phyloP scores from a whole-genome alignment of 2,797 vertebrate species.

The Euphonia xanthogaster region DNA sequence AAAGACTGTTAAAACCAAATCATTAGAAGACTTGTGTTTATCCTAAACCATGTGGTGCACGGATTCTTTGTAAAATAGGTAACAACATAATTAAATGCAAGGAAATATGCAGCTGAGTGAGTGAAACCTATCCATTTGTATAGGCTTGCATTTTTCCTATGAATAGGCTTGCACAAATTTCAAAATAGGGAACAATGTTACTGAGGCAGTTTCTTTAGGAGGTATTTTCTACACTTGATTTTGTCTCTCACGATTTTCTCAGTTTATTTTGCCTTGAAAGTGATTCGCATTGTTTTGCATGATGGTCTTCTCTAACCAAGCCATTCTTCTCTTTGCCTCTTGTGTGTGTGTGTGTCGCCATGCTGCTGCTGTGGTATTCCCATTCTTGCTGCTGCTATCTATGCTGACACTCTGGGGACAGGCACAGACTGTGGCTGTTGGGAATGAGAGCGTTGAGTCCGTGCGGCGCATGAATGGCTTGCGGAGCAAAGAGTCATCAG shows the following conservation, averaged over 20 bases:
- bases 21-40: neutral
- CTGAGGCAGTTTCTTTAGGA: neutral
- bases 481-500: conserved; percentile 66
- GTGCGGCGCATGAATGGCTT: conserved; percentile 70
- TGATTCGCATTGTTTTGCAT: neutral
- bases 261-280: conserved; percentile 33
- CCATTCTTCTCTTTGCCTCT: conserved; percentile 60
- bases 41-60: neutral
- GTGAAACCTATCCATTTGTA: neutral
- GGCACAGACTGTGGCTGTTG: conserved; percentile 66
- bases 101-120: neutral
- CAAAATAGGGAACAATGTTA: neutral
- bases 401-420: conserved; percentile 71
- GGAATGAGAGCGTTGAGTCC: conserved; percentile 66
- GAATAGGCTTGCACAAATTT: neutral
- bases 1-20: neutral
- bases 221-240: neutral
- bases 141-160: neutral
- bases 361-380: conserved; percentile 36
- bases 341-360: neutral
- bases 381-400: conserved; percentile 65
- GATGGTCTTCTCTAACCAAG: conserved; percentile 44
- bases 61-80: neutral
- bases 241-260: neutral
- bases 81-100: neutral